Evolutionary conservation across 1,140 invertebrate genomes (phyloP), one percentile per base, ranked within the genome.

Genomic region (Drosophila burlai): DNA sequence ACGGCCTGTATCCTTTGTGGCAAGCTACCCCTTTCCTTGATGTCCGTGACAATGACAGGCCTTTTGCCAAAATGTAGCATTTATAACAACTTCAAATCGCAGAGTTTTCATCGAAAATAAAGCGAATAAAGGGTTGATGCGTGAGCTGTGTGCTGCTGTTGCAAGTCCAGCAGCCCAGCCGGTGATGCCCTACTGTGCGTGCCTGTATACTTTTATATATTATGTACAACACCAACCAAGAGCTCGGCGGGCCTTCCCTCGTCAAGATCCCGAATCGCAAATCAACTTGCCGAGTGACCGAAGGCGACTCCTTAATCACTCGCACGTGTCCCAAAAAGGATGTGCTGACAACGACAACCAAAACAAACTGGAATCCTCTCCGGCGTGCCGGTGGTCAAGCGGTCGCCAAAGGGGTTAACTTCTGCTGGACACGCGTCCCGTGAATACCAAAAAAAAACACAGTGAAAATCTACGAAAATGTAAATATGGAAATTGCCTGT

Each of bases 61-160:
- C 81, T 71, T 81, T 81, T 90, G 84, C 85, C 73, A 90, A 87
- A 87, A 90, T 90, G 85, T 87, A 84, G 84, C 84, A 75, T 90
- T 87, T 87, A 87, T 84, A 84, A 66, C 66, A 67, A 68, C 80
- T 83, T 83, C 73, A 76, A 87, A 89, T 83, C 73, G 63, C 68
- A 83, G 60, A 78, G 77, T 84, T 84, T 85, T 68, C 68, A 83
- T 74, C 75, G 60, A 82, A 84, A 85, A 84, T 83, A 89, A 81
- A 52, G 80, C 69, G 62, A 65, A 69, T 80, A 89, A 87, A 87
- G 82, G 84, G 83, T 89, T 83, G 83, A 36, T 80, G 54, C 50
- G 52, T 36, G 40, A 65, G 52, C 34, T 24, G 52, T 38, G 34
- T 8, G 18, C 64, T 34, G 59, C n/a, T 24, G 55, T 36, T 59